Percentiles rank a stretch among this genome's conserved stretches.
Evolutionary conservation across 1,140 invertebrate genomes (phyloP).

Genomic region (Pectinophora gossypiella): DNA sequence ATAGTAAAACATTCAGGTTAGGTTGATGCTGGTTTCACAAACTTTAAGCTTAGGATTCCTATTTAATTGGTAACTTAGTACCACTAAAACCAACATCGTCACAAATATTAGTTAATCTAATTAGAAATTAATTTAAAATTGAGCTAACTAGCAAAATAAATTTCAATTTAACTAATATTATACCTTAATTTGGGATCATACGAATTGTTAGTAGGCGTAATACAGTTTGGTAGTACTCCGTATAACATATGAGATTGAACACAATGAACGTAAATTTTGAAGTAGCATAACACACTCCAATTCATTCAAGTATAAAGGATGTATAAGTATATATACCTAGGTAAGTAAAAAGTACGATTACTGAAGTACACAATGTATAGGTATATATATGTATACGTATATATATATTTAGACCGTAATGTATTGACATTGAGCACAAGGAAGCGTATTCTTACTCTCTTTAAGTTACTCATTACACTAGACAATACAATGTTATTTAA

Average conservation of each 20-base stretch:
- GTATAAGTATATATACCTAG: neutral
- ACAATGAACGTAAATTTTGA: constrained; percentile 35
- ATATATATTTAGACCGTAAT: constrained; percentile 67
- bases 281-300: neutral
- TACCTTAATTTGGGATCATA: neutral
- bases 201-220: constrained; percentile 31
- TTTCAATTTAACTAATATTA: constrained; percentile 24
- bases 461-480: constrained; percentile 31
- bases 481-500: constrained; percentile 37
- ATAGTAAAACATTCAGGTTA: constrained; percentile 29
- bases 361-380: constrained; percentile 24
- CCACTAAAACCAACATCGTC: neutral
- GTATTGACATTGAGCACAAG: constrained; percentile 70
- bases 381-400: no score
- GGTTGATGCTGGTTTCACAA: constrained; percentile 13
- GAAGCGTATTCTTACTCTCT: constrained; percentile 59
- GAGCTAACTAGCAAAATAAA: constrained; percentile 47
- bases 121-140: constrained; percentile 33
- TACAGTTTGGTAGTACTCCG: constrained; percentile 28
- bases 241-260: constrained; percentile 53
- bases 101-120: neutral
- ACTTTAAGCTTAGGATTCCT: no score
- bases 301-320: neutral
- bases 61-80: no score
- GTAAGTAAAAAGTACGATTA: constrained; percentile 28